These are phyloP conservation scores for Globodera ellingtonae DNA, from an alignment of 1,140 invertebrate genomes.

Conservation along the genomic window DNA sequence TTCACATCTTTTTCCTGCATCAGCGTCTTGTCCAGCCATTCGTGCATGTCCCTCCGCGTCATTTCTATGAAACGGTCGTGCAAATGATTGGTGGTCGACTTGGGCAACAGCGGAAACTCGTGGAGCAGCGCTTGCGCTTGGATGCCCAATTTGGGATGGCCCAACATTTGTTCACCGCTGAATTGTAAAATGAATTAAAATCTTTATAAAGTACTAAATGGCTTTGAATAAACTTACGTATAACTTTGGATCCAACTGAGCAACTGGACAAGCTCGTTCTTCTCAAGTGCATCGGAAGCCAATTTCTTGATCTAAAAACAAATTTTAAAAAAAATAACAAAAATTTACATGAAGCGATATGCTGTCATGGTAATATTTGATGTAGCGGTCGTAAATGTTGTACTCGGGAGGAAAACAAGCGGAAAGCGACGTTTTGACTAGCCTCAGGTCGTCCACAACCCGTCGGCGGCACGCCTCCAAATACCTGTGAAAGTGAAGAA, in stretches of 20 bases:
- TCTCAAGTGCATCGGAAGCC: constrained; percentile 82
- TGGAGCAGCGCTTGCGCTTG: constrained; percentile 79
- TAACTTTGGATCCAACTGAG: constrained; percentile 80
- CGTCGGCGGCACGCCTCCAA: constrained; percentile 54
- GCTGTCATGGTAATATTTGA: constrained; percentile 88
- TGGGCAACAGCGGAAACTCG: constrained; percentile 67
- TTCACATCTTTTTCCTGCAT: constrained; percentile 78
- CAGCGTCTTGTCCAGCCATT: constrained; percentile 93
- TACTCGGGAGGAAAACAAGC: constrained; percentile 95
- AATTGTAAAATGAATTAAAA: constrained; percentile 18
- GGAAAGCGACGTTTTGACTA: constrained; percentile 76
- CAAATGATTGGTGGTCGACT: constrained; percentile 74
- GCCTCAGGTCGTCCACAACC: constrained; percentile 51
- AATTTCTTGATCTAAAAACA: constrained; percentile 78
- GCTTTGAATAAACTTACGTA: constrained; percentile 58
- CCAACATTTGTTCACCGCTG: constrained; percentile 79
- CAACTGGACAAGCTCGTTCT: constrained; percentile 92
- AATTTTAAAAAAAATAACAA: constrained; percentile 18
- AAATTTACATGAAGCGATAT: constrained; percentile 80
- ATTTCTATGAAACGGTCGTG: constrained; percentile 76
- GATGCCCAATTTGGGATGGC: constrained; percentile 82
- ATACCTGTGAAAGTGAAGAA: constrained; percentile 52
- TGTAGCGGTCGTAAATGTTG: constrained; percentile 85
- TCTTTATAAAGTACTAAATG: constrained; percentile 7
- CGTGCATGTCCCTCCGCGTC: constrained; percentile 86